Base-by-base conservation (phyloP, 2,888 invertebrate genomes). In the Latrodectus elegans region DNA sequence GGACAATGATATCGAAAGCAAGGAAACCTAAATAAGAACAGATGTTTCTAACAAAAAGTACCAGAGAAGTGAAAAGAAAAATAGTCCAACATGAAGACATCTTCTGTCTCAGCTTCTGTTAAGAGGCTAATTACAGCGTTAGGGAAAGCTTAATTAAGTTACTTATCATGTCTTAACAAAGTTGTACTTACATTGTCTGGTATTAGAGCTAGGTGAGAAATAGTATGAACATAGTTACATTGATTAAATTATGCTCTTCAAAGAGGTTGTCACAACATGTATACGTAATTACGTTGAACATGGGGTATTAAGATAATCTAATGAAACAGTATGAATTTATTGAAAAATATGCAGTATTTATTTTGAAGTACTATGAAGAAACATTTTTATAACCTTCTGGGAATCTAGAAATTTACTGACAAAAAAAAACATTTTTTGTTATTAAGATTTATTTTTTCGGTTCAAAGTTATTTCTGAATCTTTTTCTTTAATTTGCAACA, bases 101-200 rank as follows among this genome's bases (percentile, higher is more conserved):
- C 60, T 60, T 60, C 60, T 11, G 60, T n/a, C 12, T 15, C n/a
- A 60, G 12, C 60, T n/a, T 15, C 10, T 60, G 60, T 60, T 12
- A 12, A 60, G 60, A 60, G 60, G 60, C 60, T 60, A 60, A 60
- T 60, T 60, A 60, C 60, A 60, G 60, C 60, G 60, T 60, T 60
- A 60, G 60, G n/a, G 60, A 60, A 60, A 60, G 60, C 60, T 60
- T 60, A 60, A 60, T 60, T 60, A 60, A 60, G 60, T 60, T 60
- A 60, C 60, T 60, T 60, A 60, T 60, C 60, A 60, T 12, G 12
- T 12, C 60, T 60, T 60, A 60, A 60, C 60, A 60, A 60, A 60
- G 60, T n/a, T 60, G 60, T 60, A 60, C 60, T 60, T 60, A 60
- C 60, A 60, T 60, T 60, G 60, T 4, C 14, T 12, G 12, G 12